Evolutionary conservation across 2,797 vertebrate genomes (phyloP).

Genomic region (Acanthornis magna): DNA sequence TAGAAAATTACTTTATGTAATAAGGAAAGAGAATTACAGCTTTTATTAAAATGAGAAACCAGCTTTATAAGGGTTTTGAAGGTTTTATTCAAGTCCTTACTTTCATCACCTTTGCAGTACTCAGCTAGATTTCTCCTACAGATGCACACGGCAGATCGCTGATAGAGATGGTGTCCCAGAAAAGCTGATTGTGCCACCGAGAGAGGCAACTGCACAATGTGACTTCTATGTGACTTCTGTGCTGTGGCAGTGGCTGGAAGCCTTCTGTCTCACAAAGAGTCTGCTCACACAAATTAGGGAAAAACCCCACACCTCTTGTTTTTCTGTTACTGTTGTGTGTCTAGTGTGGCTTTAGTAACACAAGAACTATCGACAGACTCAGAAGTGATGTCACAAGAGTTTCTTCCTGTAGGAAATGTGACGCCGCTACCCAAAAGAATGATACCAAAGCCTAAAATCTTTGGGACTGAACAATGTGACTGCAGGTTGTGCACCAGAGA

Average conservation of each 20-base stretch:
- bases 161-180: background rate
- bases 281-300: background rate
- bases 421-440: background rate
- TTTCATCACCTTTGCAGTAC: background rate
- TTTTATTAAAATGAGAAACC: conserved; percentile 8
- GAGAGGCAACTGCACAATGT: background rate
- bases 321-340: background rate
- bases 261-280: background rate
- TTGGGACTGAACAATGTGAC: background rate
- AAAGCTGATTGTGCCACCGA: background rate
- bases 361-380: background rate
- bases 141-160: background rate
- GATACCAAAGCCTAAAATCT: background rate
- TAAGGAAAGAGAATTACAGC: background rate
- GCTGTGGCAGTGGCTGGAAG: background rate
- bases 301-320: accelerated
- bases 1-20: background rate
- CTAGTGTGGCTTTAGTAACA: background rate
- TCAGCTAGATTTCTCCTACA: background rate
- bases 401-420: background rate
- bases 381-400: background rate
- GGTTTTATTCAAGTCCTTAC: background rate
- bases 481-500: background rate
- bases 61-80: background rate
- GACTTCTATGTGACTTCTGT: background rate